Evolutionary conservation across 2,888 invertebrate species (phyloP), one percentile per base, ranked within the genome.

Genomic region (Tricholauxania praeusta): DNA sequence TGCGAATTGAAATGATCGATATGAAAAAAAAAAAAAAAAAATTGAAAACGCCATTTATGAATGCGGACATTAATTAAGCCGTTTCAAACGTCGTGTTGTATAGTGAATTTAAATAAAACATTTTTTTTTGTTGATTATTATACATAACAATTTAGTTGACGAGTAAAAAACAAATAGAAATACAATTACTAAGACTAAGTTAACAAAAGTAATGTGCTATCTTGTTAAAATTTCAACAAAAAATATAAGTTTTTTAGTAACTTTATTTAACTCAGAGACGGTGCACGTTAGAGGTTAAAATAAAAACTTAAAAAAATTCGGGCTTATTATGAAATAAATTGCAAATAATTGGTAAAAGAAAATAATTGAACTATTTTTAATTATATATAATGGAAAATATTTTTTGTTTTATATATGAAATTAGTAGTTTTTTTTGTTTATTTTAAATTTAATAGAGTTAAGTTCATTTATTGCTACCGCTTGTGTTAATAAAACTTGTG

Each of bases 311-410:
- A 57, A 28, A 17, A 15, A 57, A 14, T 8, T 67, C 28, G 12
- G 39, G 22, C 49, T 68, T 28, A 5, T 59, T 59, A 28, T 19
- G n/a, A 49, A 48, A 17, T 32, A 52, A n/a, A 70, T 63, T 67
- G 69, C 59, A 17, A 22, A 60, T 64, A 28, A 69, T 15, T 67
- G 66, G 32, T 32, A 47, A 57, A 62, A 51, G 28, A 48, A 48
- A 66, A 32, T 53, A 72, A 19, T 28, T 57, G 0, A 57, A 17
- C 57, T 57, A 57, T 12, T 57, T 57, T 19, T 28, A 28, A 57
- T 28, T 15, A 19, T 1, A 28, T 14, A 28, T 6, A 57, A 12
- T 10, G 2, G 39, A 10, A 39, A 39, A 10, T 10, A 39, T 10
- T 10, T 28, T 28, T 28, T 28, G 4, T 28, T 28, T 28, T 28